Evolutionary conservation across 1,140 invertebrate species (phyloP), one percentile per base, ranked within the genome.

Genomic region (Drosophila jambulina): DNA sequence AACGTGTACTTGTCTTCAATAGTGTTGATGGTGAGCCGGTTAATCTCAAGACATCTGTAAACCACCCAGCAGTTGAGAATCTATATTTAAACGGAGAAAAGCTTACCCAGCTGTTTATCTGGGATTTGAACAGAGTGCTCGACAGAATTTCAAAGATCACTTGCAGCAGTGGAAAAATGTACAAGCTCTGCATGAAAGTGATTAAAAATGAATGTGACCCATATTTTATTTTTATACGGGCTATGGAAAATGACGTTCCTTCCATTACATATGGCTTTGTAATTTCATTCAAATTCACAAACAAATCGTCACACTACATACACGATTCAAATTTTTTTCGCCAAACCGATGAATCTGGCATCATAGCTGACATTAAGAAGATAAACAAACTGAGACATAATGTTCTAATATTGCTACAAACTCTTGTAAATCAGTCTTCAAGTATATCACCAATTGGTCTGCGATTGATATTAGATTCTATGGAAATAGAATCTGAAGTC

Each of bases 51-150:
- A 25, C 62, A 21, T 38, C 54, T 21, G 27, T 29, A 10, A 17
- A 15, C 25, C 62, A 65, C 34, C 51, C 51, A 36, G 51, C 51
- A 34, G 49, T 53, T 7, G 29, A 21, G 29, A 53, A 51, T n/a
- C 25, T 25, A 51, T 51, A 29, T 29, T 10, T 51, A 12, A 51
- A 51, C 25, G 48, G 25, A 19, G 19, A 34, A 34, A 53, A 53
- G 19, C 49, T 36, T 15, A 54, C 7, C 3, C 6, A 36, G 13
- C 32, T 36, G 8, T 53, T 53, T 34, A 9, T 53, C 7, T 34
- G 13, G 29, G 51, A 54, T 21, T 54, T 54, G 12, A 36, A 23
- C 32, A 54, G 13, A 34, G 51, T 54, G 51, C 34, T 54, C 13
- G 19, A 54, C 4, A 36, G 8, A 36, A 54, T 54, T 54, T 9